Conservation (phyloP, 2,888 invertebrate species). For the Cosmopolites sordidus region DNA sequence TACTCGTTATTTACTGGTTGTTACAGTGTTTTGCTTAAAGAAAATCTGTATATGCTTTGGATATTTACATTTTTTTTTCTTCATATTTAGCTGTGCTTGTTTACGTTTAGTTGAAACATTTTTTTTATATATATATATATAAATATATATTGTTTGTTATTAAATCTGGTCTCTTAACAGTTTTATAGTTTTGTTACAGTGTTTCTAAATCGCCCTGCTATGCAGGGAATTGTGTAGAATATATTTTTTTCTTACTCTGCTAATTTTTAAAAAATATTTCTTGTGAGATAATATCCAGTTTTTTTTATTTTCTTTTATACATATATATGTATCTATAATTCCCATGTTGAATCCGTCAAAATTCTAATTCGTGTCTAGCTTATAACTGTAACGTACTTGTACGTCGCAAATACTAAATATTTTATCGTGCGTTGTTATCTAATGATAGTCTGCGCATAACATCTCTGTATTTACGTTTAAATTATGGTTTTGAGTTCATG, state of each 20-base stretch:
- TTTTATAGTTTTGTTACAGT: constrained; percentile 26
- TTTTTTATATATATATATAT: constrained; percentile 25
- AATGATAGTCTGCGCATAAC: too few species aligned
- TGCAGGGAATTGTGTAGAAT: constrained; percentile 23
- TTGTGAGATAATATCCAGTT: constrained; percentile 21
- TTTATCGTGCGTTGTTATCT: too few species aligned
- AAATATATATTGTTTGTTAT: constrained; percentile 21
- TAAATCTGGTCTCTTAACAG: constrained; percentile 17
- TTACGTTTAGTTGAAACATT: constrained; percentile 20
- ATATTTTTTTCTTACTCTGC: constrained; percentile 16
- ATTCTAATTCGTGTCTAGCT: too few species aligned
- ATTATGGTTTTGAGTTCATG: too few species aligned
- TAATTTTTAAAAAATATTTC: constrained; percentile 10
- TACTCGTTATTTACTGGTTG: neutral
- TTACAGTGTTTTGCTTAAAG: neutral
- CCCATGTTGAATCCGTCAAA: neutral
- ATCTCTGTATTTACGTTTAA: too few species aligned
- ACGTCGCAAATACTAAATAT: too few species aligned
- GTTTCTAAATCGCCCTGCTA: constrained; percentile 13
- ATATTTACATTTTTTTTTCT: constrained; percentile 5
- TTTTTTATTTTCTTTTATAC: constrained; percentile 4
- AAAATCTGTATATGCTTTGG: constrained; percentile 9
- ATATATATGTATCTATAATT: neutral
- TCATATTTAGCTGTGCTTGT: constrained; percentile 21
- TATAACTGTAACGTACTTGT: too few species aligned